phyloP scores from a whole-genome alignment of 1,140 invertebrate genomes.

The Eurosta solidaginis region DNA sequence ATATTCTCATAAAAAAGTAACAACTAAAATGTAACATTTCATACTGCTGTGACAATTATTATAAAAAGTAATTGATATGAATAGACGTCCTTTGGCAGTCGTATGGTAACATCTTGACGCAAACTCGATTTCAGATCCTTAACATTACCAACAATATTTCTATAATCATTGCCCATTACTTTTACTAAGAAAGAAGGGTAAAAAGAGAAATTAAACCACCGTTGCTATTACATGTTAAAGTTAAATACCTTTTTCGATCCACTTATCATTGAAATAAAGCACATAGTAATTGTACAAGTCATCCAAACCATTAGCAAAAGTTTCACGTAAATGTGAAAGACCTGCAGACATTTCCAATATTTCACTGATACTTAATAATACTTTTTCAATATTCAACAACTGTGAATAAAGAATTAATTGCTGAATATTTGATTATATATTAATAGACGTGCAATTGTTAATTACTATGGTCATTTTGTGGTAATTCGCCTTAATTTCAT shows the following conservation, averaged over 20 bases:
- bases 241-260: not conserved
- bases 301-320: not conserved
- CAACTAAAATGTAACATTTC: not conserved
- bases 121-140: not conserved
- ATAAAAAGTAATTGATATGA: slow-evolving; percentile 3
- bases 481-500: not conserved
- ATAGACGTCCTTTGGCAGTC: not conserved
- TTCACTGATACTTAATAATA: not conserved
- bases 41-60: not conserved
- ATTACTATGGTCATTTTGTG: not conserved
- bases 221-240: no score
- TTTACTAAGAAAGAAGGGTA: not conserved
- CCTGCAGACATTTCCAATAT: not conserved
- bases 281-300: not conserved
- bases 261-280: not conserved
- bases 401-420: not conserved
- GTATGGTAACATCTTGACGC: not conserved
- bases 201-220: no score
- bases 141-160: not conserved
- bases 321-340: not conserved
- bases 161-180: not conserved
- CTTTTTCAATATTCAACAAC: not conserved
- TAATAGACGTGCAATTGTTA: not conserved
- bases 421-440: not conserved
- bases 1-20: not conserved